Evolutionary conservation across 1,140 invertebrate species (phyloP).

Genomic region (Chrysomallon squamiferum): DNA sequence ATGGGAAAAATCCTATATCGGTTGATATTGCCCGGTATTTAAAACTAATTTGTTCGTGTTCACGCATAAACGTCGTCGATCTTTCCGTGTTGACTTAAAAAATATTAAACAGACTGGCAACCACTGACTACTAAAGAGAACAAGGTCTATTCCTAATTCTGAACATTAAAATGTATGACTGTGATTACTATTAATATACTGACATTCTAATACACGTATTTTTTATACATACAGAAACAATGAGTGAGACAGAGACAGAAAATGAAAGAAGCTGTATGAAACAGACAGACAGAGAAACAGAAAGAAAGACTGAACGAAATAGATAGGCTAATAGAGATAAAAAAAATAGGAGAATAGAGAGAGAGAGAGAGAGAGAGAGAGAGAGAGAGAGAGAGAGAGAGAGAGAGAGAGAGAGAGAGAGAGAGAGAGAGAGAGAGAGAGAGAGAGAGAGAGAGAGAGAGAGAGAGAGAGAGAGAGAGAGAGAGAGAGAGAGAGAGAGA

Average conservation of each 20-base stretch:
- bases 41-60: no score
- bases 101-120: no score
- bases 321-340: background rate
- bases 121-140: no score
- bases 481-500: background rate
- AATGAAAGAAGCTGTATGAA: background rate
- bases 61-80: no score
- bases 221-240: no score
- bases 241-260: background rate
- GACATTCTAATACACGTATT: no score
- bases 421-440: background rate
- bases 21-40: no score
- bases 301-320: background rate
- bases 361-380: background rate
- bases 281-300: background rate
- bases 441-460: background rate
- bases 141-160: no score
- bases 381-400: background rate
- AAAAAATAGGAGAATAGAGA: background rate
- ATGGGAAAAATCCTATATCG: no score
- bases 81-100: no score
- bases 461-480: background rate
- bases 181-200: no score
- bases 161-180: no score
- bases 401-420: slow-evolving; percentile 2